These are phyloP conservation scores for Xestia xanthographa DNA, from an alignment of 2,888 invertebrate genomes.

Conservation along the genomic window DNA sequence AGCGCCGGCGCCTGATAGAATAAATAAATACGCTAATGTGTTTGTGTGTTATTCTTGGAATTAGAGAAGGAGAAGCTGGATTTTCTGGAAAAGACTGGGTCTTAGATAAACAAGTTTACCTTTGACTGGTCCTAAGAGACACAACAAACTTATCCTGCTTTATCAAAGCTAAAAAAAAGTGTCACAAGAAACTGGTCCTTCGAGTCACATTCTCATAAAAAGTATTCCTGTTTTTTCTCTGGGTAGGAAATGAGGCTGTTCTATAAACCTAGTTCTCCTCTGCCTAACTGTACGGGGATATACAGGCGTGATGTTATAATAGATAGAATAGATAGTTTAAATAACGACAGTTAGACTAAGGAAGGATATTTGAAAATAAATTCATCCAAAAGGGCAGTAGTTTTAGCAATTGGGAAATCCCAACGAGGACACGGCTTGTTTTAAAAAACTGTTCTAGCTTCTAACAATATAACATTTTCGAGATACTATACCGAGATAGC, in stretches of 20 bases:
- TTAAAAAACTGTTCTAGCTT: not conserved
- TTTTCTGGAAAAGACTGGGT: not conserved
- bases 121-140: conserved; percentile 1
- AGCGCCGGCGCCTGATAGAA: conserved; percentile 61
- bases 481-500: conserved; percentile 33
- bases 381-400: not conserved
- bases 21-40: conserved; percentile 45
- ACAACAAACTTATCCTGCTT: not conserved
- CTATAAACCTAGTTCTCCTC: not conserved
- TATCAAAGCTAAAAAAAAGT: not conserved
- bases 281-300: not conserved
- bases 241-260: not conserved
- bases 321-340: not conserved
- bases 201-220: not conserved
- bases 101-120: not conserved
- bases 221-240: not conserved
- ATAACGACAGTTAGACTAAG: not conserved
- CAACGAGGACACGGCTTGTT: not conserved
- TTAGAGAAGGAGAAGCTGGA: not conserved
- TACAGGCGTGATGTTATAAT: not conserved
- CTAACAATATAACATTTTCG: conserved; percentile 5
- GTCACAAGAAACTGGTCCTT: not conserved
- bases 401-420: not conserved
- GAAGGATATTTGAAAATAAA: too few species aligned
- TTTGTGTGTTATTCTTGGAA: conserved; percentile 46